Evolutionary conservation across 2,113 vertebrate genomes (phyloP), one percentile per base, ranked within the genome.

Genomic region (Chaetorhynchus papuensis): DNA sequence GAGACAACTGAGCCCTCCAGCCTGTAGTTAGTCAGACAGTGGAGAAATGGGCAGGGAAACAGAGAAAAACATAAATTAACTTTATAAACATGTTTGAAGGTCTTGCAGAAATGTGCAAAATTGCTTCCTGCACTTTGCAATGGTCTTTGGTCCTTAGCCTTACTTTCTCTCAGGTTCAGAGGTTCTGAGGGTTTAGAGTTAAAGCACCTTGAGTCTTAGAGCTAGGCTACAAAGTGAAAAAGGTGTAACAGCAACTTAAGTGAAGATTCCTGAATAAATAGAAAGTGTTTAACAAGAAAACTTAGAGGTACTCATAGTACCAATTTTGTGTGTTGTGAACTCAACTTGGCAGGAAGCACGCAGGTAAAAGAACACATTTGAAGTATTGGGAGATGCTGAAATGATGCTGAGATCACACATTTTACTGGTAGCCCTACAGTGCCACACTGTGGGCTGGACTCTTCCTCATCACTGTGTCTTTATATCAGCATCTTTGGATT

Each of bases 391-490:
- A 45, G 52, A 17, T 52, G 15, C 17, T 59, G 64, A 83, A 63
- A 59, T 1, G 1, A 28, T 59, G 83, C 50, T 50, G 52, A 80
- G 39, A 31, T 85, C 31, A 42, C 24, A 42, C 15, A 15, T 68
- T 77, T 82, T 71, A 54, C 57, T 33, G 9, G 69, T 24, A 78
- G 68, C 37, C 60, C 59, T 59, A 22, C 70, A 89, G 68, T 82
- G 84, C 94, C 85, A 90, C 83, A n/a, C 76, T 68, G 65, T 86
- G 90, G 71, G 31, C 68, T 70, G 31, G 13, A 37, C n/a, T 78
- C n/a, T 61, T 87, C 64, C 28, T 71, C 53, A 15, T 52, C 19
- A 16, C 26, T 47, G 0, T n/a, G 13, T 37, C 27, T 78, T 87
- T 61, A 37, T 30, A 35, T 37, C 45, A 83, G 47, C 56, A 49